Base-by-base conservation (phyloP, 2,888 invertebrate species). In the Tillus elongatus region DNA sequence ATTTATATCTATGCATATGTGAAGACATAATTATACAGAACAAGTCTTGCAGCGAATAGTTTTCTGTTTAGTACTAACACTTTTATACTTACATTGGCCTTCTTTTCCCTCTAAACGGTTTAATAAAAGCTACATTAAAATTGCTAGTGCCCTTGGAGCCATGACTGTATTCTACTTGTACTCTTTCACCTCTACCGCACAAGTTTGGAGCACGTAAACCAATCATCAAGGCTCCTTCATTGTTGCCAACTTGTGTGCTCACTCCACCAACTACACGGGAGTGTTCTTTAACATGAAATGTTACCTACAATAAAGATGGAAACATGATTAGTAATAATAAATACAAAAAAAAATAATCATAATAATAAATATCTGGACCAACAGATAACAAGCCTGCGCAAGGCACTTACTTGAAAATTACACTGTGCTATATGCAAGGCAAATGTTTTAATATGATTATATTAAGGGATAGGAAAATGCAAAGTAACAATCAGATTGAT, bases 211-310 rank as follows among this genome's bases (percentile, higher is more conserved):
- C 68, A 50, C 79, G 75, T 35, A 85, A 68, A 34, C 85, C 79
- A 8, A 85, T 64, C 13, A 83, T 76, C 15, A 93, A 61, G 13
- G 87, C 84, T 1, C 90, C 93, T 60, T 95, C 92, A 60, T 93
- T 92, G 58, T 91, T 88, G 13, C 90, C 91, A 41, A 93, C 81
- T 47, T 84, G 77, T 0, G 92, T 91, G 55, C 82, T 87, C 24
- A 92, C 73, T 0, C 86, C 85, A 11, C 92, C 95, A 36, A 82
- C 78, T 13, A 92, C 60, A n/a, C 87, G 70, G 10, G 82, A 80
- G 47, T 82, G 61, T 66, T 97, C 96, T 36, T 75, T 74, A 27
- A 93, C 93, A 47, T 80, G 78, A 58, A 92, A 92, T 12, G 88
- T 88, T 24, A 93, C 81, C 76, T 87, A 65, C 33, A 59, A 55